Evolutionary conservation across 2,113 vertebrate species (phyloP).

Genomic region (Silurus asotus): DNA sequence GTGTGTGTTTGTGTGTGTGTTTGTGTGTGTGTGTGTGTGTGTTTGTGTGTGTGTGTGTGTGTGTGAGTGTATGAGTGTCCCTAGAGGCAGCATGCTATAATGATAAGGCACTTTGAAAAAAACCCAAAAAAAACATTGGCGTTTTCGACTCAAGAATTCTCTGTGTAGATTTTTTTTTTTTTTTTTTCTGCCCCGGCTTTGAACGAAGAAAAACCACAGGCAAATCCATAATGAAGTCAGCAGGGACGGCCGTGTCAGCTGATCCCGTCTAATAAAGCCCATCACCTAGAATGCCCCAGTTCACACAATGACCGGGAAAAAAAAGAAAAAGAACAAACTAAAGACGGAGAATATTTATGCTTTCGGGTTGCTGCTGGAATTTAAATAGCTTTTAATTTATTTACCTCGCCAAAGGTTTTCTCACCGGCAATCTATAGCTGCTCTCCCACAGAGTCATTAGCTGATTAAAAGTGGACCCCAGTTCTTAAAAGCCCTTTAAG

Average conservation of each 20-base stretch:
- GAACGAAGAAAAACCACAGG: slow-evolving; percentile 29
- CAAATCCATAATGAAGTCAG: slow-evolving; percentile 63
- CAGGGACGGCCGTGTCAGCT: slow-evolving; percentile 53
- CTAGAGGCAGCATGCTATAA: slow-evolving; percentile 8
- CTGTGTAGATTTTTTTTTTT: not conserved
- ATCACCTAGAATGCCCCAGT: slow-evolving; percentile 42
- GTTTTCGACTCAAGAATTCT: slow-evolving; percentile 20
- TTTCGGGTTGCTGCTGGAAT: slow-evolving; percentile 34
- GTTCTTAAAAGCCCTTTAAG: slow-evolving; percentile 17
- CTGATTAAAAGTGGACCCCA: slow-evolving; percentile 18
- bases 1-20: not conserved
- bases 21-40: no score
- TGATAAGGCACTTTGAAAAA: slow-evolving; percentile 43
- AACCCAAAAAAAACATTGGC: slow-evolving; percentile 36
- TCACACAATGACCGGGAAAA: slow-evolving; percentile 1
- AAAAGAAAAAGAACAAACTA: not conserved
- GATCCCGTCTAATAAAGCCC: slow-evolving; percentile 49
- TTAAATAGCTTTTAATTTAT: slow-evolving; percentile 57
- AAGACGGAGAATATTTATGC: slow-evolving; percentile 24
- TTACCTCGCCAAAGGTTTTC: slow-evolving; percentile 35
- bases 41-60: not conserved
- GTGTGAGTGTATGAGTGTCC: slow-evolving; percentile 1
- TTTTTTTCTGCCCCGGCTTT: slow-evolving; percentile 40
- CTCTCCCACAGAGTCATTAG: slow-evolving; percentile 26
- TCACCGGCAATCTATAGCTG: slow-evolving; percentile 21